A percentile compares a stretch with the other conserved stretches of the same genome.
Conservation (phyloP, 2,113 vertebrate species). For the Anarhynchus alexandrinus region DNA sequence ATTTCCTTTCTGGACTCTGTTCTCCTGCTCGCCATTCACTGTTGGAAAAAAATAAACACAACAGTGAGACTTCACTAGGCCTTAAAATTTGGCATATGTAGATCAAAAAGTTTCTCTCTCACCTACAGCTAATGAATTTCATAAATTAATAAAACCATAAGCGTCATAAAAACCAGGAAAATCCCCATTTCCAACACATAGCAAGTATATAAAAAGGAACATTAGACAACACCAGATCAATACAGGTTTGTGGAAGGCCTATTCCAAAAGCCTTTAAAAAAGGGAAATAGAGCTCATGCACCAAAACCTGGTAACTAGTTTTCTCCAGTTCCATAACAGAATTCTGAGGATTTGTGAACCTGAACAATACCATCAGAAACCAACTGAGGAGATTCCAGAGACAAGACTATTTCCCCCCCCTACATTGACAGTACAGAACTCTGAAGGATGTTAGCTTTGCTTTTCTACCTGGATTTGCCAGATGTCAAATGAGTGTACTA, state of each 20-base stretch:
- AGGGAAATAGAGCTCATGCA: neutral
- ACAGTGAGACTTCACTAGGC: neutral
- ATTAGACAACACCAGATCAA: neutral
- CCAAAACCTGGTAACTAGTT: neutral
- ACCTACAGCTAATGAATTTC: neutral
- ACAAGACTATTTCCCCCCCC: neutral
- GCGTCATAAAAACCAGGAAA: neutral
- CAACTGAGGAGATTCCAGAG: neutral
- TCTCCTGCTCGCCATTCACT: slow-evolving; percentile 97
- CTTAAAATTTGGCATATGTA: neutral
- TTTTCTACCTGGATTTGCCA: neutral
- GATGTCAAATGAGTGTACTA: neutral
- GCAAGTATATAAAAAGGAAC: neutral
- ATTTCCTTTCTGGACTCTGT: slow-evolving; percentile 95
- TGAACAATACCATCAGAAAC: neutral
- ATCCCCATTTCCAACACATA: neutral
- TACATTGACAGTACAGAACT: neutral
- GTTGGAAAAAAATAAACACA: neutral
- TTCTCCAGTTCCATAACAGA: neutral
- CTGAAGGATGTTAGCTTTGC: neutral
- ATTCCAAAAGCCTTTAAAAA: neutral
- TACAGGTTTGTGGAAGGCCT: neutral
- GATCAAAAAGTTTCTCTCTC: neutral
- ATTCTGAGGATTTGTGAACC: neutral
- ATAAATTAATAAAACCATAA: neutral